phyloP scores from a whole-genome alignment of 30 jellyfish, hydroid and myxozoan species.

The Phacellophora camtschatica region DNA sequence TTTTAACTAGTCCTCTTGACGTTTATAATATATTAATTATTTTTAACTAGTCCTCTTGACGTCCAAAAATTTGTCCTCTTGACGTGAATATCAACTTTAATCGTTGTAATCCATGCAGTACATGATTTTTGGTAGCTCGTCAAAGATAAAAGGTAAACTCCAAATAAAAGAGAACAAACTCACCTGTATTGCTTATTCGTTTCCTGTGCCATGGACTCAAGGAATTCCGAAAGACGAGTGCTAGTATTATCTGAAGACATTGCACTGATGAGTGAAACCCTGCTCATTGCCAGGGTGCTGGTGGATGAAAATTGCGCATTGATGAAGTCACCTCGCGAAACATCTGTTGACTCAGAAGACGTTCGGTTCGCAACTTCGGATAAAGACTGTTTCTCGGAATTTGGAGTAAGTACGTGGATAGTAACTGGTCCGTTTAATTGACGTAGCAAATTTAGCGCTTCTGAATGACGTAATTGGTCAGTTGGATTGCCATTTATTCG shows the following conservation, averaged over 20 bases:
- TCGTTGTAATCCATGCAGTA: too few relatives aligned
- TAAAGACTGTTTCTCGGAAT: slow-evolving; percentile 27
- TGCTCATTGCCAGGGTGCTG: slow-evolving; percentile 32
- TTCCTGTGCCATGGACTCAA: slow-evolving; percentile 16
- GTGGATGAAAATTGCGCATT: slow-evolving; percentile 10
- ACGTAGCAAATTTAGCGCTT: slow-evolving; percentile 36
- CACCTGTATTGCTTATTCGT: not conserved
- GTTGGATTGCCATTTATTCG: slow-evolving; percentile 55
- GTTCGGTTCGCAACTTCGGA: not conserved
- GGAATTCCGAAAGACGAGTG: slow-evolving; percentile 29
- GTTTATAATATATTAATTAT: too few relatives aligned
- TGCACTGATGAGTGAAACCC: slow-evolving; percentile 9
- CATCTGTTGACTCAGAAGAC: slow-evolving; percentile 6
- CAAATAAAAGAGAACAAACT: too few relatives aligned
- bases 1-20: too few relatives aligned
- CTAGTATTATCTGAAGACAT: slow-evolving; percentile 18
- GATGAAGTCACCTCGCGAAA: not conserved
- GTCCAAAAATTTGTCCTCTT: too few relatives aligned
- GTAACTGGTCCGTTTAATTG: slow-evolving; percentile 68
- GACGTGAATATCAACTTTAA: too few relatives aligned
- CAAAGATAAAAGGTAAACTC: too few relatives aligned
- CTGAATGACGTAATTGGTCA: slow-evolving; percentile 43
- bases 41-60: too few relatives aligned
- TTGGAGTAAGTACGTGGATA: slow-evolving; percentile 60
- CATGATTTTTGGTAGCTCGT: too few relatives aligned